Conservation (phyloP, 2,888 invertebrate species). For the Chamaedrilus cognettii region DNA sequence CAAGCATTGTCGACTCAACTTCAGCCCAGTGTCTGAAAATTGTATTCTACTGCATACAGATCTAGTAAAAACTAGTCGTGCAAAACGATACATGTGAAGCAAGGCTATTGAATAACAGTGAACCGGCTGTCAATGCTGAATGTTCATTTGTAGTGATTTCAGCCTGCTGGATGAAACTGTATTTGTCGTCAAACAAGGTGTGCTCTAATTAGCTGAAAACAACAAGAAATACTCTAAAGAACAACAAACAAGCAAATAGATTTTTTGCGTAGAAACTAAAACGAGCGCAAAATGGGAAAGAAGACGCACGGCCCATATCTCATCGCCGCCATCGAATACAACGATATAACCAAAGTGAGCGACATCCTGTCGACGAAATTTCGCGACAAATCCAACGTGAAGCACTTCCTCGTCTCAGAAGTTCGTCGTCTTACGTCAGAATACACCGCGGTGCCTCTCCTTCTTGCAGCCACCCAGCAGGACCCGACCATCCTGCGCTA, state of each 20-base stretch:
- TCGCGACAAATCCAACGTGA: slow-evolving; percentile 32
- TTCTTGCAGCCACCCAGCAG: slow-evolving; percentile 34
- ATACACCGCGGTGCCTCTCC: slow-evolving; percentile 35
- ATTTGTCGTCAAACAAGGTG: no score
- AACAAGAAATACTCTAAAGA: no score
- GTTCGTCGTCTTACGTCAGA: slow-evolving; percentile 38
- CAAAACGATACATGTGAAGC: no score
- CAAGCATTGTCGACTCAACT: no score
- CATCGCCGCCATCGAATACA: slow-evolving; percentile 37
- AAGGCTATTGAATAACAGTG: no score
- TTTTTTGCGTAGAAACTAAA: not conserved
- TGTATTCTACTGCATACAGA: no score
- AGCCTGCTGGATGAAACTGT: no score
- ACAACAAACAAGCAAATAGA: not conserved
- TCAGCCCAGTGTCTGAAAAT: no score
- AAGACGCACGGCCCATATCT: slow-evolving; percentile 40
- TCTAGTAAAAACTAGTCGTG: no score
- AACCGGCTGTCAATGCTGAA: no score
- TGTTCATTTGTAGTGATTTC: no score
- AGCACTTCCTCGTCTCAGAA: slow-evolving; percentile 32
- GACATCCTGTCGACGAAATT: slow-evolving; percentile 36
- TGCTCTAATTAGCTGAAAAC: no score
- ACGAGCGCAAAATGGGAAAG: slow-evolving; percentile 38
- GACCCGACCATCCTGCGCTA: slow-evolving; percentile 38
- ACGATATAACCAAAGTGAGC: slow-evolving; percentile 37